These are phyloP conservation scores for Puffinus mauretanicus DNA, from an alignment of 2,113 vertebrate species.

Conservation along the genomic window DNA sequence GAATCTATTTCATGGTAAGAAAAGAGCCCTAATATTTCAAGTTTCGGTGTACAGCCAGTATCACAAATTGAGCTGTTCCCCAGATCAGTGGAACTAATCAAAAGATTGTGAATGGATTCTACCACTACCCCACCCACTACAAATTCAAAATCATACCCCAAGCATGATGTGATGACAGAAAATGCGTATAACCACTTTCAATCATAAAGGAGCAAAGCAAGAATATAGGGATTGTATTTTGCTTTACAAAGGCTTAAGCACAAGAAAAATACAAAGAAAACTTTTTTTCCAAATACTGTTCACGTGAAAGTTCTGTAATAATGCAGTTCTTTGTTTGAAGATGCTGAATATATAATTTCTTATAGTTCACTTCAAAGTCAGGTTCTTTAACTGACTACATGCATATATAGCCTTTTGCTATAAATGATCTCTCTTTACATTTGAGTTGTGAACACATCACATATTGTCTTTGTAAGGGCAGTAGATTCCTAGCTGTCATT, in stretches of 20 bases:
- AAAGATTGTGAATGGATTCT: background rate
- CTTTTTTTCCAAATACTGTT: background rate
- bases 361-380: background rate
- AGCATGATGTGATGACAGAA: background rate
- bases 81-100: background rate
- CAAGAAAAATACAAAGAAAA: background rate
- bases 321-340: background rate
- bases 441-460: background rate
- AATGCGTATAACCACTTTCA: background rate
- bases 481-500: background rate
- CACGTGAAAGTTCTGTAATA: background rate
- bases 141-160: background rate
- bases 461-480: background rate
- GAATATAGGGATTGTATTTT: background rate
- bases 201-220: background rate
- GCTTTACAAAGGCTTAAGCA: background rate
- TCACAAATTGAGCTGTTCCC: background rate
- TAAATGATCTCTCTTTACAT: background rate
- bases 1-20: background rate
- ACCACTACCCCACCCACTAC: background rate
- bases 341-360: background rate
- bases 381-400: background rate
- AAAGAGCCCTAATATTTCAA: background rate
- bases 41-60: background rate
- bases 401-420: background rate